Base-by-base conservation (phyloP, 2,888 invertebrate genomes). In the Phortica magna region DNA sequence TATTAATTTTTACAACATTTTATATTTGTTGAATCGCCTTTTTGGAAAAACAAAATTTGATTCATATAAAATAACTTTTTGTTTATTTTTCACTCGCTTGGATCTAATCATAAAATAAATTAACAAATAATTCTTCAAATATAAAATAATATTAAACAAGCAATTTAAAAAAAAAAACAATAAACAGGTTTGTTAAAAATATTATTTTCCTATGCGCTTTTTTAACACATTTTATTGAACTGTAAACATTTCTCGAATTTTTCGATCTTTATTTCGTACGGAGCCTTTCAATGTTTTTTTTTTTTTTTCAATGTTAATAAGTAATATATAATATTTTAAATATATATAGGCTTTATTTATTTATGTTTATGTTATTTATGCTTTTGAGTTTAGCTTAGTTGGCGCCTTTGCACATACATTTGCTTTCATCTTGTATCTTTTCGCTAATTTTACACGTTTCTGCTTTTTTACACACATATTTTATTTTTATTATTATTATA, bases 381-480 rank as follows among this genome's bases (percentile, higher is more conserved):
- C 64, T 73, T 53, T 78, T 41, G 64, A 59, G 77, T 83, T 85
- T 75, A 79, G 82, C 83, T 86, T 88, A 88, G 78, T 84, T 88
- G 87, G 84, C 88, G 82, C 82, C 75, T 74, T 79, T 80, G 79
- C 87, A 79, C 84, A 77, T 80, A 53, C 39, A 80, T 80, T 83
- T 73, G 72, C 39, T 76, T 74, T 75, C 57, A 17, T 76, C 68
- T 75, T 73, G 74, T 67, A 65, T 74, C 7, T 67, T 39, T 74
- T 88, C 80, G 74, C 87, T 89, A 89, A 79, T 68, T 81, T 83
- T 70, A 53, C 55, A 71, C 31, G 55, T 71, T 79, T 74, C 83
- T 81, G 76, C 73, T 71, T 82, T 87, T 85, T 79, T 85, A 88
- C 89, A 85, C 84, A 89, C 89, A 85, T 43, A 68, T 41, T 2